Evolutionary conservation across 1,140 invertebrate species (phyloP), one percentile per base, ranked within the genome.

Genomic region (Penaeus indicus): DNA sequence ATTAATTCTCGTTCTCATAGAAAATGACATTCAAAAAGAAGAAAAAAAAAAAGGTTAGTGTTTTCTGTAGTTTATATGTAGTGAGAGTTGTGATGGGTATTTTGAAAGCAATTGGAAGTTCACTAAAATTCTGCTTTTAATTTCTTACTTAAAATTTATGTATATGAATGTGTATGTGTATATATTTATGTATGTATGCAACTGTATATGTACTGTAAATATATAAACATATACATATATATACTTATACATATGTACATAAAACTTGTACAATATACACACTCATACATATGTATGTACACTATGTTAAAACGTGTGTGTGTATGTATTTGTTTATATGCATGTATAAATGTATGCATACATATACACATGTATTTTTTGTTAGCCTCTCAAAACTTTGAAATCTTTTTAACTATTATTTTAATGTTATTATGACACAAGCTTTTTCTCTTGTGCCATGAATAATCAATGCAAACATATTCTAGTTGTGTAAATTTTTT

Each of bases 401-500:
- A 32, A 32, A 32, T 32, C 32, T n/a, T 61, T 61, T 22, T 54
- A 81, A 85, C 42, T 80, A 77, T 22, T 54, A 62, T 87, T 69
- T 85, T 32, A 62, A 86, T 72, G 95, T 94, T 90, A 96, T 96
- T 93, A 93, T 96, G 7, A 95, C 96, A 91, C 92, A 94, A 87
- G 96, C 96, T 60, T 96, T 97, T 16, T 92, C 92, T 85, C 96
- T 96, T 21, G 97, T 97, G 67, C 94, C 94, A 91, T 92, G 93
- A 91, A 96, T 97, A 1, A 97, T 97, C 92, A 92, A 95, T 38
- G 93, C 94, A 63, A 95, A 95, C 89, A 96, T 96, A 13, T 93
- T 94, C 92, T 98, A 97, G 97, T 93, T 97, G 63, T 94, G 94
- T 72, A 94, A 97, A 94, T 95, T 97, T 93, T 95, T 32, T 32